Conservation (phyloP, 2,797 vertebrate species). For the Channa striata region DNA sequence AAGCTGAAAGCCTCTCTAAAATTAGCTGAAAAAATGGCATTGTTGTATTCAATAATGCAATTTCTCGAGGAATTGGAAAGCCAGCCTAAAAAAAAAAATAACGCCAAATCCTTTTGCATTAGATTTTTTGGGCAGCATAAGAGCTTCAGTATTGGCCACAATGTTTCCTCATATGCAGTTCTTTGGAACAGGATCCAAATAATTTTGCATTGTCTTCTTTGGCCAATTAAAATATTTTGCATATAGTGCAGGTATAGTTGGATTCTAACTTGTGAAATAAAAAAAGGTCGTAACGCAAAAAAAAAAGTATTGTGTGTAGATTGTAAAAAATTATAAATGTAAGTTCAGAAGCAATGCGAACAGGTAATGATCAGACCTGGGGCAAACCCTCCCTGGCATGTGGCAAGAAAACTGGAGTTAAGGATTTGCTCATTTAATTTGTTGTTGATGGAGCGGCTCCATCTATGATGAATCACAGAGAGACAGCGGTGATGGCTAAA, state of each 20-base stretch:
- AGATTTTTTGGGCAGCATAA: slow-evolving; percentile 22
- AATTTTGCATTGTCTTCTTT: slow-evolving; percentile 11
- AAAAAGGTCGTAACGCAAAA: neutral
- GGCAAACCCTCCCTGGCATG: slow-evolving; percentile 44
- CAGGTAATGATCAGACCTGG: slow-evolving; percentile 50
- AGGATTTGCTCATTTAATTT: slow-evolving; percentile 68
- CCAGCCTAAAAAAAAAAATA: slow-evolving; percentile 65
- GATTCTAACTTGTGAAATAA: slow-evolving; percentile 9
- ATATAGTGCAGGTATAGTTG: slow-evolving; percentile 13
- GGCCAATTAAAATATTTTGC: slow-evolving; percentile 10
- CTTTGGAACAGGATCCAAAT: slow-evolving; percentile 10
- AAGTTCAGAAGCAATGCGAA: slow-evolving; percentile 52
- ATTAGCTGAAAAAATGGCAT: slow-evolving; percentile 67
- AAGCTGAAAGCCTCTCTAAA: slow-evolving; percentile 53
- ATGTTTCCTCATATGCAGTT: slow-evolving; percentile 25
- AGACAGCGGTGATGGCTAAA: slow-evolving; percentile 64
- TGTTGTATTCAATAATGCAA: slow-evolving; percentile 70
- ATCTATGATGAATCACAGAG: slow-evolving; percentile 71
- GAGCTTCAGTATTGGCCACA: slow-evolving; percentile 18
- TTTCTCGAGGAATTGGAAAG: slow-evolving; percentile 62
- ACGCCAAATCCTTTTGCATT: slow-evolving; percentile 62
- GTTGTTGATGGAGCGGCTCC: slow-evolving; percentile 68
- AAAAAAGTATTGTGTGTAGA: slow-evolving; percentile 24
- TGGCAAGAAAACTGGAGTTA: slow-evolving; percentile 50
- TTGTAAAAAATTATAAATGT: slow-evolving; percentile 43